Evolutionary conservation across 2,888 invertebrate genomes (phyloP).

Genomic region (Rhabditophanes sp.): DNA sequence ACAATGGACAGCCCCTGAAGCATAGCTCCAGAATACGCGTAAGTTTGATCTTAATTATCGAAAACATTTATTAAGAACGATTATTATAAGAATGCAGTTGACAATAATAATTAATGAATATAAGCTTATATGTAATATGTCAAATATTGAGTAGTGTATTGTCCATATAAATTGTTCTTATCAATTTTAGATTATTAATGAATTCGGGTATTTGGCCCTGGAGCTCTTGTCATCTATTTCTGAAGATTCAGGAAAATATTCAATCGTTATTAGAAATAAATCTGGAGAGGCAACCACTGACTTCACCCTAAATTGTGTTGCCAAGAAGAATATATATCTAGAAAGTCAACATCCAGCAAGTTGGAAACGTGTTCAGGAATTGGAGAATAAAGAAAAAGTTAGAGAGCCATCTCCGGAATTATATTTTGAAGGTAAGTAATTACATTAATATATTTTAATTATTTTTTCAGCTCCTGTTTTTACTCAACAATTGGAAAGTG

Average conservation of each 20-base stretch:
- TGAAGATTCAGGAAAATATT: slow-evolving; percentile 55
- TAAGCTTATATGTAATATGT: too few relatives aligned
- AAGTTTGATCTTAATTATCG: too few relatives aligned
- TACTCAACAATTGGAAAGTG: slow-evolving; percentile 13
- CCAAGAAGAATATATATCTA: slow-evolving; percentile 45
- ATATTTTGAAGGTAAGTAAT: too few relatives aligned
- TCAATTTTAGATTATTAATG: slow-evolving; percentile 95
- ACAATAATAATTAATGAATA: too few relatives aligned
- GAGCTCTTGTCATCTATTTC: slow-evolving; percentile 75
- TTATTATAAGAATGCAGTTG: too few relatives aligned
- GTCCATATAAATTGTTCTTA: too few relatives aligned
- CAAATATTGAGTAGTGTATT: too few relatives aligned
- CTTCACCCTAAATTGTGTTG: slow-evolving; percentile 55
- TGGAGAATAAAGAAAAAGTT: slow-evolving; percentile 55
- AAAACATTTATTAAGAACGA: too few relatives aligned
- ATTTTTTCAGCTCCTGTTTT: neutral
- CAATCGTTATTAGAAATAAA: slow-evolving; percentile 45
- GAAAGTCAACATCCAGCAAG: slow-evolving; percentile 86
- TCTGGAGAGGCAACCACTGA: slow-evolving; percentile 67
- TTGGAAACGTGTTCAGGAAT: slow-evolving; percentile 57
- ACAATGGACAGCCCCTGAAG: slow-evolving; percentile 62
- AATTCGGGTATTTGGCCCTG: slow-evolving; percentile 87
- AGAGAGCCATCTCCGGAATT: slow-evolving; percentile 36
- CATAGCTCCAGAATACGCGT: slow-evolving; percentile 75
- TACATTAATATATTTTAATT: neutral